These are phyloP conservation scores for Fringilla coelebs DNA, from an alignment of 2,797 vertebrate genomes.

Conservation along the genomic window DNA sequence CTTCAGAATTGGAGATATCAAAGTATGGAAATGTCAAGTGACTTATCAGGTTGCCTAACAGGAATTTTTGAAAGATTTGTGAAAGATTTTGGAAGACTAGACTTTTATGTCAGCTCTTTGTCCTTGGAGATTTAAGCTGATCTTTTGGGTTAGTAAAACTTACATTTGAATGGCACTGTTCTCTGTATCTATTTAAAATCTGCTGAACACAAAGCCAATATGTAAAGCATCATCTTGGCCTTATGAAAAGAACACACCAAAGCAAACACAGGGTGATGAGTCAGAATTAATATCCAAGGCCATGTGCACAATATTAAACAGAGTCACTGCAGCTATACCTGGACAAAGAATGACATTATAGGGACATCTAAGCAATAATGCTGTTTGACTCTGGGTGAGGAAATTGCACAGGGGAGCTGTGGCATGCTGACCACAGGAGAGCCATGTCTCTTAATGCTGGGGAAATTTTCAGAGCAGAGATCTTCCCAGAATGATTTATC, in stretches of 20 bases:
- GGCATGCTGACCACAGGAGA: not conserved
- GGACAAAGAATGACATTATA: not conserved
- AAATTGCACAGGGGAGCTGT: not conserved
- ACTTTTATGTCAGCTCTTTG: not conserved
- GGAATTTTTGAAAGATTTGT: not conserved
- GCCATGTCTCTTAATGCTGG: not conserved
- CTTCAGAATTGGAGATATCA: not conserved
- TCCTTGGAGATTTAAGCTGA: not conserved
- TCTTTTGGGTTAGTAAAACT: not conserved
- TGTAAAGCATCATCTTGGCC: not conserved
- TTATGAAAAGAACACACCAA: not conserved
- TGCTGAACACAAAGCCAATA: not conserved
- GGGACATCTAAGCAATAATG: not conserved
- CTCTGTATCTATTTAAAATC: not conserved
- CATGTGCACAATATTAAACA: not conserved
- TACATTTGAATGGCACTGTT: not conserved
- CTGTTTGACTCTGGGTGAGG: not conserved
- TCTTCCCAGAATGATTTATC: not conserved
- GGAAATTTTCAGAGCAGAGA: not conserved
- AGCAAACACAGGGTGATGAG: not conserved
- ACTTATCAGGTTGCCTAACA: not conserved
- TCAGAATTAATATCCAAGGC: not conserved
- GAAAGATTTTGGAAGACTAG: not conserved
- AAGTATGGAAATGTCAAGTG: not conserved
- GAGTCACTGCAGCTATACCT: not conserved